Conservation (phyloP, 2,797 vertebrate genomes). For the Protosalanx chinensis region DNA sequence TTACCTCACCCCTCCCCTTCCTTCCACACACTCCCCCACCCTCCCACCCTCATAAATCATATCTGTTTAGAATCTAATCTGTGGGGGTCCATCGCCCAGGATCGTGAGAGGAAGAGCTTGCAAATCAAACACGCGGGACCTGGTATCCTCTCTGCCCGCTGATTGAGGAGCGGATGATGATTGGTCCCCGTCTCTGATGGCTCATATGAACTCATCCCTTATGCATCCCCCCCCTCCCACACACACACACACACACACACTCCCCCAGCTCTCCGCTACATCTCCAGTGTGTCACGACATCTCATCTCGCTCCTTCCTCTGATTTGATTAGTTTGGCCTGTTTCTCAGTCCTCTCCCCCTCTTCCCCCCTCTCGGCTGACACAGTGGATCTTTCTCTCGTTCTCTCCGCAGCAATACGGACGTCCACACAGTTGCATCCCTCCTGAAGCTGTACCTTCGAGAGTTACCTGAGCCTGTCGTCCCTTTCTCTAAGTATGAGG, state of each 20-base stretch:
- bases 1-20: neutral
- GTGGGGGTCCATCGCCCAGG: constrained; percentile 32
- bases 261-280: neutral
- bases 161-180: constrained; percentile 11
- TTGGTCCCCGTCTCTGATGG: neutral
- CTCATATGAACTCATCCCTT: neutral
- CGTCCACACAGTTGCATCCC: constrained; percentile 94
- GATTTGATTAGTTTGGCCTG: neutral
- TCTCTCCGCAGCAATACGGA: constrained; percentile 84
- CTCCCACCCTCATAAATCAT: constrained; percentile 34
- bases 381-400: constrained; percentile 7
- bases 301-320: constrained; percentile 9
- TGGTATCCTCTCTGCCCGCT: neutral
- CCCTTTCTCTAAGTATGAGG: constrained; percentile 90
- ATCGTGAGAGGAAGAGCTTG: constrained; percentile 8
- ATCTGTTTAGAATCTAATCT: constrained; percentile 14
- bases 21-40: neutral
- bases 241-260: too few species aligned
- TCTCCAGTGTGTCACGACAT: neutral
- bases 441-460: constrained; percentile 93
- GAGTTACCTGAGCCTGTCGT: constrained; percentile 95
- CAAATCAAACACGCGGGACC: neutral
- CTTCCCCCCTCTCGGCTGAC: neutral
- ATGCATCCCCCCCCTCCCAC: neutral
- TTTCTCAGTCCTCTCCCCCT: neutral